Base-by-base conservation (phyloP, 2,888 invertebrate species). In the Xestoiulus laeticollis region DNA sequence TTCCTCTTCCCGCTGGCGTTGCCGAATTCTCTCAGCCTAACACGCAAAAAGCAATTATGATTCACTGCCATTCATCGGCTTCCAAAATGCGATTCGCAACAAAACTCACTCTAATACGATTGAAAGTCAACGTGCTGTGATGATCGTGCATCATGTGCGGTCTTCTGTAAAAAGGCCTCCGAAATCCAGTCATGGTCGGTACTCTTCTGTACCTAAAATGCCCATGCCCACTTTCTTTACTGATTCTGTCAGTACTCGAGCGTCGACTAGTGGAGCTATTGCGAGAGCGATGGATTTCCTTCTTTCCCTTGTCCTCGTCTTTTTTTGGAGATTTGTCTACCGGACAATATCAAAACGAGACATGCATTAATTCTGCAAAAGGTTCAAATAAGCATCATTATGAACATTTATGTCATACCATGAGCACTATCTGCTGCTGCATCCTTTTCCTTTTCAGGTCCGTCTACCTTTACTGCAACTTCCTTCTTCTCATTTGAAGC, bases 1-100 rank as follows among this genome's bases (percentile, higher is more conserved):
- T 88, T 95, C 94, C 33, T 97, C 94, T 90, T 96, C 96, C 4
- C 96, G 94, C 90, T 97, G 96, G 83, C 97, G 94, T 30, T 95
- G 93, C 1, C 89, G 38, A n/a, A 88, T 22, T 33, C 89, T 82
- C 48, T 89, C 89, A 5, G 83, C 89, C 89, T 89, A 59, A 38
- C 38, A 1, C 38, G 38, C 8, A n/a, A 82, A 82, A 26, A 14
- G 22, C 68, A 68, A 0, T 68, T 68, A 6, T 38, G 8, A 38
- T 1, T 8, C 38, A 38, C 8, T 43, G 44, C 22, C 16, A 30
- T 1, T 12, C 68, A 22, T 82, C 68, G 5, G 26, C 12, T 10
- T 6, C 26, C 12, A 68, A n/a, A 68, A 5, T 26, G 6, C 8
- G 0, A 68, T 3, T 68, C 12, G 68, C 12, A 68, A 5, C 68